These are phyloP conservation scores for Pristionchus japonicus DNA, from an alignment of 2,888 invertebrate species.

Conservation along the genomic window DNA sequence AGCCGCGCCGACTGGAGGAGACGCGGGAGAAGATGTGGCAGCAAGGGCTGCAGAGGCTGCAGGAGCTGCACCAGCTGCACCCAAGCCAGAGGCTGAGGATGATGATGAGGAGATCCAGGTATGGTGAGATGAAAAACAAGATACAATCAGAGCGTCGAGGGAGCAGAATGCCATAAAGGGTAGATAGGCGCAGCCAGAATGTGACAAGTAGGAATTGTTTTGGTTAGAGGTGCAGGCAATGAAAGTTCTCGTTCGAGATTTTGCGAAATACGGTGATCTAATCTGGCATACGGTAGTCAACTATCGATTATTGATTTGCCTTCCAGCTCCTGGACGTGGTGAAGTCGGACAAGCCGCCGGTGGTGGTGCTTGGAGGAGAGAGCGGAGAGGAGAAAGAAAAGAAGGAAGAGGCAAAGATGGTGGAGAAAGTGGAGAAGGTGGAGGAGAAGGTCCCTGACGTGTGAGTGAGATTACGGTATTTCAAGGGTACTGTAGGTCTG, in stretches of 20 bases:
- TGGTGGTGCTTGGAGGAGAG: not conserved
- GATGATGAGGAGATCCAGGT: constrained; percentile 25
- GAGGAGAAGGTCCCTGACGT: not conserved
- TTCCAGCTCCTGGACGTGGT: constrained; percentile 9
- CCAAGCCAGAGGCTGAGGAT: not conserved
- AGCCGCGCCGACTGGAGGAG: too few species aligned
- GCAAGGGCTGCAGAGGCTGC: not conserved
- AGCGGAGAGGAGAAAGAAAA: not conserved
- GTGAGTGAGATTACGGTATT: not conserved
- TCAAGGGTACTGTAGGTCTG: not conserved
- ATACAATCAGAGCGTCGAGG: too few species aligned
- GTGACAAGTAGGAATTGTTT: too few species aligned
- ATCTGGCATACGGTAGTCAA: not conserved
- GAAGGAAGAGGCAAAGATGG: not conserved
- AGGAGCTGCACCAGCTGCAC: not conserved
- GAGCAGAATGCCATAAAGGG: too few species aligned
- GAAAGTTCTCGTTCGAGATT: too few species aligned
- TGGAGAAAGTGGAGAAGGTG: not conserved
- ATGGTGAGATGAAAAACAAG: too few species aligned
- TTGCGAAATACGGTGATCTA: not conserved
- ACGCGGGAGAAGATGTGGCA: not conserved
- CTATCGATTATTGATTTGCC: not conserved
- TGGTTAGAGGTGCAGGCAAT: too few species aligned
- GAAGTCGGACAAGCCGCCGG: not conserved
- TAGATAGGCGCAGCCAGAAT: too few species aligned